Conservation (phyloP, 2,797 vertebrate species). For the Melanogrammus aeglefinus region DNA sequence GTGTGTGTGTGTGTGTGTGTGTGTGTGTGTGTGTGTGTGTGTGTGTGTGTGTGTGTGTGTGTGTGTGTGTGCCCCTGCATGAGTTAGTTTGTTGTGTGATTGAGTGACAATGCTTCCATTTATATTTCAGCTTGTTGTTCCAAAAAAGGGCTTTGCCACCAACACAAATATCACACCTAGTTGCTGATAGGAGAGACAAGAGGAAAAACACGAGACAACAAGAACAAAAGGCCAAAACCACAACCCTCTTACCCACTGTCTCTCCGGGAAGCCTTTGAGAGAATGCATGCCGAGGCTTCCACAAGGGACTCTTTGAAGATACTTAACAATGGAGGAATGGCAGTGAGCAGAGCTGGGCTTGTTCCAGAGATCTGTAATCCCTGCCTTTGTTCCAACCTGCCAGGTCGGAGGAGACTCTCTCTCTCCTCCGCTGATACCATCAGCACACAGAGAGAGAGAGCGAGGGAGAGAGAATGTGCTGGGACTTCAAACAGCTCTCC, state of each 20-base stretch:
- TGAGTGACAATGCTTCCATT: neutral
- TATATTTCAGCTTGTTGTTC: neutral
- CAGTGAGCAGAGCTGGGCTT: slow-evolving; percentile 23
- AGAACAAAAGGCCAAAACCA: neutral
- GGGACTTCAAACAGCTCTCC: too few species aligned
- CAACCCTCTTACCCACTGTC: neutral
- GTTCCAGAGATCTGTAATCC: slow-evolving; percentile 41
- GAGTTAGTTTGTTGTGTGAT: slow-evolving; percentile 10
- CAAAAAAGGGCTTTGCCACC: neutral
- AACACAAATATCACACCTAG: neutral
- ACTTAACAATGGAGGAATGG: slow-evolving; percentile 20
- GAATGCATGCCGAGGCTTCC: neutral
- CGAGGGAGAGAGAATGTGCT: neutral
- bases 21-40: slow-evolving; percentile 1
- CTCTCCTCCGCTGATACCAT: neutral
- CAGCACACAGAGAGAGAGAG: neutral
- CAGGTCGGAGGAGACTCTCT: slow-evolving; percentile 2
- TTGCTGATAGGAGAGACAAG: neutral
- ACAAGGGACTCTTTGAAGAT: neutral
- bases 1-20: neutral
- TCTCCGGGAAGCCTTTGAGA: neutral
- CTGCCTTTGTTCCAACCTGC: slow-evolving; percentile 44
- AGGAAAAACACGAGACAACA: neutral
- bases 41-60: slow-evolving; percentile 5
- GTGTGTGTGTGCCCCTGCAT: slow-evolving; percentile 37